Base-by-base conservation (phyloP, 2,113 vertebrate genomes). In the Hypomesus transpacificus region DNA sequence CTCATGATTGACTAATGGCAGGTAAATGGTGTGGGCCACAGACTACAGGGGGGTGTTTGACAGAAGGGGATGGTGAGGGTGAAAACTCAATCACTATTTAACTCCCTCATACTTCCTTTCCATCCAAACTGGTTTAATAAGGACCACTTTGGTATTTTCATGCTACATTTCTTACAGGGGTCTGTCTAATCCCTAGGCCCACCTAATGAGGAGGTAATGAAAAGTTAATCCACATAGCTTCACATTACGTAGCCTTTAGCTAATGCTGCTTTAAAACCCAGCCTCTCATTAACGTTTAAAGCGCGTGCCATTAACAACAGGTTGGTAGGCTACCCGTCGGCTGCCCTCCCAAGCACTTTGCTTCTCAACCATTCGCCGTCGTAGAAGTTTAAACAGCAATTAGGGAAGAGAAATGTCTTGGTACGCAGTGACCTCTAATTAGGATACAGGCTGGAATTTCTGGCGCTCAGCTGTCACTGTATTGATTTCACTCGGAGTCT, bases 241-340 rank as follows among this genome's bases (percentile, higher is more conserved):
- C 71, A 75, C 87, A 90, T 83, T 82, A 88, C 82, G 84, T 90
- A 87, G 89, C 90, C 87, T 84, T 89, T 85, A 88, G 91, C 87
- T 91, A 90, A 91, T 88, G 87, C 90, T 82, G 89, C 91, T 89
- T 91, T 91, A 89, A 91, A 90, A 86, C 91, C 84, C 22, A 58
- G 71, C 61, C 76, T 82, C 90, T 91, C 89, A 92, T 93, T 92
- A 92, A 91, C 90, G 89, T 91, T 92, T 89, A 89, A 91, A 90
- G 86, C 85, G 83, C 68, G 82, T 86, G 78, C 84, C 84, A 91
- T 92, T 90, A 91, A 87, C 89, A 91, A 89, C 88, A 91, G 87
- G 87, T 92, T 87, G 87, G 81, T 84, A 86, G 86, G 82, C 82
- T 86, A 83, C 81, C 60, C 86, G 75, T 76, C 60, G 73, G 77